These are phyloP conservation scores for Dicranocentrus wangi DNA, from an alignment of 2,888 invertebrate genomes.

Conservation along the genomic window DNA sequence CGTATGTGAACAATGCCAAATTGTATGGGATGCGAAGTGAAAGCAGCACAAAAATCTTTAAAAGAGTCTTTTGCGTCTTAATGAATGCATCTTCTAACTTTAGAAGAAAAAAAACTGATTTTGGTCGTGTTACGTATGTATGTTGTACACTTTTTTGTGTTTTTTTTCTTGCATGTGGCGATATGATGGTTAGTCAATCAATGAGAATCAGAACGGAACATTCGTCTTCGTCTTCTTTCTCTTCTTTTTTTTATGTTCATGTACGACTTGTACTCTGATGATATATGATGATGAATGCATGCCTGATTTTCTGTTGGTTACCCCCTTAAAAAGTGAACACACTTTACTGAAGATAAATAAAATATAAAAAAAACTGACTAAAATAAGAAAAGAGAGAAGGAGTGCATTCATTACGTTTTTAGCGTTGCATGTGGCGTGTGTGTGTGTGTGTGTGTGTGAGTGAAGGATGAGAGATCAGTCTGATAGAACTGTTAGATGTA, in stretches of 20 bases:
- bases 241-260: not conserved
- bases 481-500: too few species aligned
- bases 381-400: too few species aligned
- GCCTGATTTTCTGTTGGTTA: too few species aligned
- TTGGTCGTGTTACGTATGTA: conserved; percentile 2
- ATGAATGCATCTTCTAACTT: conserved; percentile 5
- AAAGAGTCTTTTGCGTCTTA: not conserved
- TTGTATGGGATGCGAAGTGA: conserved; percentile 22
- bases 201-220: conserved; percentile 59
- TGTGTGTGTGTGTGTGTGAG: too few species aligned
- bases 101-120: not conserved
- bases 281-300: too few species aligned
- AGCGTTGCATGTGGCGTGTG: too few species aligned
- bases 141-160: not conserved
- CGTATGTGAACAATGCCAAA: conserved; percentile 42
- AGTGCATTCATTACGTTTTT: too few species aligned
- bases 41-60: conserved; percentile 19
- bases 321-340: too few species aligned
- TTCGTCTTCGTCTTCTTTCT: conserved; percentile 30
- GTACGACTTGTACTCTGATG: too few species aligned
- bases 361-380: too few species aligned
- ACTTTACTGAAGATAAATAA: too few species aligned
- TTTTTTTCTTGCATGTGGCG: conserved; percentile 1
- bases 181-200: conserved; percentile 53
- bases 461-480: too few species aligned